Evolutionary conservation across 2,888 invertebrate species (phyloP), one percentile per base, ranked within the genome.

Genomic region (Habrosyne pyritoides): DNA sequence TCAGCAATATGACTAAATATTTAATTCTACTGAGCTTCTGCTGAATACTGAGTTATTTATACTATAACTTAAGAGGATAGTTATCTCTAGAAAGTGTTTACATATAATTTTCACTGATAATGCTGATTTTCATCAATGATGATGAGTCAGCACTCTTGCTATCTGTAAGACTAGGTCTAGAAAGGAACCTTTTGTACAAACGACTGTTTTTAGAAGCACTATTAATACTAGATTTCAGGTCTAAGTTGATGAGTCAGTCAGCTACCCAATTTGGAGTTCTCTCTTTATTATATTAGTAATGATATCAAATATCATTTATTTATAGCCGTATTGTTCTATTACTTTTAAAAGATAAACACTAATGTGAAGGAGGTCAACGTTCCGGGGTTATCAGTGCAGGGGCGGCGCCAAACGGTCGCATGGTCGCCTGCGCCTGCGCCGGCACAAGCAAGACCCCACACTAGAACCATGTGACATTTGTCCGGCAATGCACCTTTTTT

Each of bases 331-430:
- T 58, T 53, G 42, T 56, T 59, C 49, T 46, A 55, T 47, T 36
- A 46, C 52, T 51, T 47, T 49, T 53, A 47, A 47, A 30, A 36
- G 30, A 87, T 89, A 88, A 87, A 87, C 84, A 87, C 77, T 79
- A 87, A 87, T 83, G 84, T 83, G 82, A 79, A 66, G 75, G 83
- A 42, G 91, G 89, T 91, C 90, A 89, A 88, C 89, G 87, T 82
- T 86, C 87, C 83, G 83, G 78, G 91, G 91, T 91, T 91, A 91
- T 91, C 91, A 68, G 64, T 59, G 68, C 71, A 81, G 84, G 80
- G 84, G 86, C 87, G 89, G 89, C 91, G 90, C 86, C 91, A 83
- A 77, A 84, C 84, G 80, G 87, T 83, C 89, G 89, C 83, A 78
- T 77, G 81, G 83, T 71, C 83, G 76, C 55, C 68, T 42, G 60